phyloP scores from a whole-genome alignment of 2,113 vertebrate species.

The Megaptera novaeangliae region DNA sequence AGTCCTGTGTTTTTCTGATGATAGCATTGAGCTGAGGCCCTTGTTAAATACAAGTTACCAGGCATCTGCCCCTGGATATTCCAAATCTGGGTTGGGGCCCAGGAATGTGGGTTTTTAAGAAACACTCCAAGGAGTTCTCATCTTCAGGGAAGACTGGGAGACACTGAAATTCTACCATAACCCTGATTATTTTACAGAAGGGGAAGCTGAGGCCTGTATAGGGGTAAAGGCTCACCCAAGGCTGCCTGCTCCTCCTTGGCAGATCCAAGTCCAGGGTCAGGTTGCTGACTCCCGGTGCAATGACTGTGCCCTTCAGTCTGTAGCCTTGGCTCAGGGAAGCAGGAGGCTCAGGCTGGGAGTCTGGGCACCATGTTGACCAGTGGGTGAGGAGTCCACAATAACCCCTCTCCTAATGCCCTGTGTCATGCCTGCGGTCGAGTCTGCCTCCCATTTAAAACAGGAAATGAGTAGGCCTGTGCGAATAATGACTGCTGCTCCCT shows the following conservation, averaged over 20 bases:
- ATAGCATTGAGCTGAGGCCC: background rate
- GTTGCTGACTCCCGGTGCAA: background rate
- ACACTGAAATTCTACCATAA: background rate
- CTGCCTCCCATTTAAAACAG: background rate
- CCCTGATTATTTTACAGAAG: background rate
- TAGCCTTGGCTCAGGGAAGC: background rate
- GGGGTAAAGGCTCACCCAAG: no score
- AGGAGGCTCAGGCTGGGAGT: background rate
- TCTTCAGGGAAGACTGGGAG: background rate
- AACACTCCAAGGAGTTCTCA: background rate
- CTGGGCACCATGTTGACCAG: fast-evolving
- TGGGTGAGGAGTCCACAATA: background rate
- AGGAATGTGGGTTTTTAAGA: background rate
- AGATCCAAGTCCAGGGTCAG: background rate
- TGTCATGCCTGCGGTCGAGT: fast-evolving
- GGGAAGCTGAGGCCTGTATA: background rate
- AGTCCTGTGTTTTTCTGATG: background rate
- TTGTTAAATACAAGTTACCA: background rate
- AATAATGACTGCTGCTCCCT: no score
- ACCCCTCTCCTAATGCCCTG: background rate
- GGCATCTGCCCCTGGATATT: background rate
- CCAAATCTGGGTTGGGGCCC: background rate
- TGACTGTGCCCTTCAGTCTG: background rate
- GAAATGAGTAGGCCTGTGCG: fast-evolving
- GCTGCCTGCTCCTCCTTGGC: background rate